Conservation (phyloP, 2,113 vertebrate genomes). For the Ictalurus punctatus region DNA sequence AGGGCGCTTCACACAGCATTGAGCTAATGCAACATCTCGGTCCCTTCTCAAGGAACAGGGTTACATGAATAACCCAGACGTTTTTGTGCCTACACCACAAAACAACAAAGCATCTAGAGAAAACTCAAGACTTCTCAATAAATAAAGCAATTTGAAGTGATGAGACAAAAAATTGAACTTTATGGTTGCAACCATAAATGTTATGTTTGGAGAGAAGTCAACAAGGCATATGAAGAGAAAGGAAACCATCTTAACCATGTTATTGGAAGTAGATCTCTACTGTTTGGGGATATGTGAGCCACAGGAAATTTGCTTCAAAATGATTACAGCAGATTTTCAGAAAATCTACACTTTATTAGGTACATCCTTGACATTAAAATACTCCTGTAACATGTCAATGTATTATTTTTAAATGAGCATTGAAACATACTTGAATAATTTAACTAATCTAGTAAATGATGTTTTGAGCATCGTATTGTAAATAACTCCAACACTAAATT, state of each 20-base stretch:
- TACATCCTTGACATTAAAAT: not conserved
- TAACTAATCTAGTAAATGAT: too few relatives aligned
- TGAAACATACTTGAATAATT: too few relatives aligned
- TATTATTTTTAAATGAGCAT: not conserved
- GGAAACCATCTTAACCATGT: not conserved
- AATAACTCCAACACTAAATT: not conserved
- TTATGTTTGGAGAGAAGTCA: not conserved
- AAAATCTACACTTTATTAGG: not conserved
- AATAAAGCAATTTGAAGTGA: not conserved
- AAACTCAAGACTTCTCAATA: not conserved
- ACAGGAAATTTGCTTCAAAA: not conserved
- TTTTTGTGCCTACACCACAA: not conserved
- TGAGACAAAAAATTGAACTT: not conserved
- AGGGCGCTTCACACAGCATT: too few relatives aligned
- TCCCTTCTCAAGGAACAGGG: too few relatives aligned
- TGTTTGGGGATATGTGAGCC: not conserved
- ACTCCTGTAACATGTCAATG: not conserved
- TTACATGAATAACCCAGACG: too few relatives aligned
- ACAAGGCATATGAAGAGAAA: not conserved
- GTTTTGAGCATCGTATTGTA: not conserved
- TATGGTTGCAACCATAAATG: not conserved
- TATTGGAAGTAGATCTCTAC: not conserved
- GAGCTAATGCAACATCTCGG: too few relatives aligned
- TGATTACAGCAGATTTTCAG: not conserved
- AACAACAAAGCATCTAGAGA: not conserved